A percentile compares a stretch with the other conserved stretches of the same genome.
phyloP scores from a whole-genome alignment of 2,888 invertebrate species.

The Drepanosiphum platanoidis region DNA sequence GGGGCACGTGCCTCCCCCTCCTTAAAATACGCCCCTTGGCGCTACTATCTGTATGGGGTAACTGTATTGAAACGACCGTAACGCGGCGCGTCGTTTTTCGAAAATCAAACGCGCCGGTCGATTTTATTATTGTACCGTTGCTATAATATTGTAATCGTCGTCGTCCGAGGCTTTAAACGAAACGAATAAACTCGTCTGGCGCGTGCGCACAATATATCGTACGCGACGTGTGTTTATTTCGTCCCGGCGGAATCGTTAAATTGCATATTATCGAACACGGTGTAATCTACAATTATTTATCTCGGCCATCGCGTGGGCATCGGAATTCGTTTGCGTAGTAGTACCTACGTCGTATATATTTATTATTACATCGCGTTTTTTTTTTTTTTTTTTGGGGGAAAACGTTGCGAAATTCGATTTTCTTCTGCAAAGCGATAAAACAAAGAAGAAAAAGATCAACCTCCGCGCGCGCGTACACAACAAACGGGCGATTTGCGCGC shows the following conservation, averaged over 20 bases:
- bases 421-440: background rate
- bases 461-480: no score
- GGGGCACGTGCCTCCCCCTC: no score
- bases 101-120: background rate
- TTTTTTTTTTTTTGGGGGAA: background rate
- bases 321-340: slow-evolving; percentile 24
- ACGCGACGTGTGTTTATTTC: background rate
- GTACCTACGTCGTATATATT: no score
- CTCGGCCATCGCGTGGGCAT: background rate
- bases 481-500: background rate
- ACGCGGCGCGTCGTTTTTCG: background rate
- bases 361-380: no score
- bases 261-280: slow-evolving; percentile 1
- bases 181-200: background rate
- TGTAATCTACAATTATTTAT: slow-evolving; percentile 7
- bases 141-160: background rate
- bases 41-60: no score
- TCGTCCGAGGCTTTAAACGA: background rate
- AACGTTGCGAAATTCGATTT: slow-evolving; percentile 46
- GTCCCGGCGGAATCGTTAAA: slow-evolving; percentile 5
- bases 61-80: no score
- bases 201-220: background rate
- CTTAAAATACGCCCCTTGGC: no score
- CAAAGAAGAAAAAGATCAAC: background rate
- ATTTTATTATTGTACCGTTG: background rate